Conservation (phyloP, 2,797 vertebrate genomes). For the Euphonia xanthogaster region DNA sequence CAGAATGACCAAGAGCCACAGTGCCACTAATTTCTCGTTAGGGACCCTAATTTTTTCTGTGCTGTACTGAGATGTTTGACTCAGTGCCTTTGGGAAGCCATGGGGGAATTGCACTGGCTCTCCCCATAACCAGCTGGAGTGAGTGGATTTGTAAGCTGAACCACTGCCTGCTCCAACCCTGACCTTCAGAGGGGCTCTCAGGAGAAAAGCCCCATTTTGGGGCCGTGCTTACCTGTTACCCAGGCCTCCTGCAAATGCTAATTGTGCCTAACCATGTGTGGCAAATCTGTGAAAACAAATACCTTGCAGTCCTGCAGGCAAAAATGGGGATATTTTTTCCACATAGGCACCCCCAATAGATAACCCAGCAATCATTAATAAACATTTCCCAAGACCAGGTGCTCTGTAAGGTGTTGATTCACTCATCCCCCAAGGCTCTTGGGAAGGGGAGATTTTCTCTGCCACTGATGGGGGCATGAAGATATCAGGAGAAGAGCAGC, state of each 20-base stretch:
- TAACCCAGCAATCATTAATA: neutral
- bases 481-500: neutral
- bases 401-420: neutral
- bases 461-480: neutral
- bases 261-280: neutral
- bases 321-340: neutral
- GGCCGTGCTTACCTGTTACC: neutral
- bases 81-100: neutral
- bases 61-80: neutral
- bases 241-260: neutral
- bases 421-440: neutral
- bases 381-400: neutral
- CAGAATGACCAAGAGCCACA: neutral
- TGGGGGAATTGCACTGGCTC: neutral
- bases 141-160: rapidly evolving
- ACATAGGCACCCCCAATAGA: neutral
- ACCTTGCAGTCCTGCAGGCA: neutral
- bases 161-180: rapidly evolving
- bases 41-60: neutral
- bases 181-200: neutral
- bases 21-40: neutral
- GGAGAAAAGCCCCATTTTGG: neutral
- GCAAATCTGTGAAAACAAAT: neutral
- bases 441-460: neutral
- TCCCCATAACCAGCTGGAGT: neutral